These are phyloP conservation scores for Hoplodrina blanda DNA, from an alignment of 2,888 invertebrate genomes.

Conservation along the genomic window DNA sequence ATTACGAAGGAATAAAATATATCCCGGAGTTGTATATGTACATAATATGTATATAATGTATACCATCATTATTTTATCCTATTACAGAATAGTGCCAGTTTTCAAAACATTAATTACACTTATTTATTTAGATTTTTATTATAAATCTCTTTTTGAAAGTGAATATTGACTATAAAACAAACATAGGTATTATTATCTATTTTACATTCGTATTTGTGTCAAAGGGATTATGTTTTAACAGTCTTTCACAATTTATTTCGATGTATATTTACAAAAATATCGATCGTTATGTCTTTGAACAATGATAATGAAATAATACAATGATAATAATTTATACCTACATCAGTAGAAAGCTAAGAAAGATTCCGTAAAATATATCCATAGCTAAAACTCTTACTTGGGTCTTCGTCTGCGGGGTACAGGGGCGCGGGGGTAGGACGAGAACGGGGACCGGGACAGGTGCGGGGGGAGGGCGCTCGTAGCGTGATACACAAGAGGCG, in stretches of 20 bases:
- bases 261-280: conserved; percentile 63
- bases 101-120: conserved; percentile 56
- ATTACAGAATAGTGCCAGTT: conserved; percentile 58
- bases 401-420: too few relatives aligned
- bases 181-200: conserved; percentile 31
- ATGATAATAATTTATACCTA: background rate
- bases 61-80: conserved; percentile 44
- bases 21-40: background rate
- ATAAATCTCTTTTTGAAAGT: conserved; percentile 65
- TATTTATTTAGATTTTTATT: conserved; percentile 55
- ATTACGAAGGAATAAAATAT: conserved; percentile 42
- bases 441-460: too few relatives aligned
- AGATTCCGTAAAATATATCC: background rate
- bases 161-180: conserved; percentile 59
- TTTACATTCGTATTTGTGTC: conserved; percentile 51
- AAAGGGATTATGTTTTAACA: conserved; percentile 68
- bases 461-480: too few relatives aligned
- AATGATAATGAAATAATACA: background rate
- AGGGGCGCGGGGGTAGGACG: too few relatives aligned
- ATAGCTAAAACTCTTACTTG: background rate
- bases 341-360: background rate
- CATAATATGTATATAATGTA: conserved; percentile 45
- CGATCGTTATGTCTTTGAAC: conserved; percentile 32
- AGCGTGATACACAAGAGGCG: too few relatives aligned
- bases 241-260: conserved; percentile 68